phyloP scores from a whole-genome alignment of 2,113 vertebrate genomes.

The Nicator chloris region DNA sequence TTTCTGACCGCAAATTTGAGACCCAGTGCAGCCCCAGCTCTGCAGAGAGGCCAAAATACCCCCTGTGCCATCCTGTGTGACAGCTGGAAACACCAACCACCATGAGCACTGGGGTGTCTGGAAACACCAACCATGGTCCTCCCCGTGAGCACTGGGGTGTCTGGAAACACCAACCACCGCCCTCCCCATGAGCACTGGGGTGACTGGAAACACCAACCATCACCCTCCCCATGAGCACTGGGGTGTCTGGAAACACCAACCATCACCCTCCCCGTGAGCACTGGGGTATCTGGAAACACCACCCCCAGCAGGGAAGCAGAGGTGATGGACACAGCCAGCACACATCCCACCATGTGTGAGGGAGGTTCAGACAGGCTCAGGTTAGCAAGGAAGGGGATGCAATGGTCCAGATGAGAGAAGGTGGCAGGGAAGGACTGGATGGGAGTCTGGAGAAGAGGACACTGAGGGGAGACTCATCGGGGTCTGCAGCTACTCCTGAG shows the following conservation, averaged over 20 bases:
- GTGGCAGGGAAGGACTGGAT: not conserved
- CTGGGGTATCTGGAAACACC: not conserved
- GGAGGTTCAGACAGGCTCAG: not conserved
- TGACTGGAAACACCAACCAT: too few species aligned
- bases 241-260: too few species aligned
- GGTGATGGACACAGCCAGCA: not conserved
- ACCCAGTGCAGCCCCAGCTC: not conserved
- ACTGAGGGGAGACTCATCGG: not conserved
- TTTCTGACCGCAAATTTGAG: not conserved
- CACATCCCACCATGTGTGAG: not conserved
- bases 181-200: not conserved
- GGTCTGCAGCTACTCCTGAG: not conserved
- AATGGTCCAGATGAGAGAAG: not conserved
- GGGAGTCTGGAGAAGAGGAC: not conserved
- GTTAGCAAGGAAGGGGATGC: not conserved
- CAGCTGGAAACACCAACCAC: not conserved
- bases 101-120: not conserved
- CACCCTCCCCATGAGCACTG: too few species aligned
- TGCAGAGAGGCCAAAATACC: not conserved
- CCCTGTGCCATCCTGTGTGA: not conserved
- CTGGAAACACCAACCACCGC: not conserved
- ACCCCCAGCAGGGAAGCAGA: not conserved
- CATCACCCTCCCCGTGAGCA: too few species aligned
- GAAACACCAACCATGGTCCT: not conserved
- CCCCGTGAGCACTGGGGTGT: not conserved